A percentile compares a stretch with the other conserved stretches of the same genome.
Conservation (phyloP, 1,140 invertebrate genomes). For the Oscheius sp. region DNA sequence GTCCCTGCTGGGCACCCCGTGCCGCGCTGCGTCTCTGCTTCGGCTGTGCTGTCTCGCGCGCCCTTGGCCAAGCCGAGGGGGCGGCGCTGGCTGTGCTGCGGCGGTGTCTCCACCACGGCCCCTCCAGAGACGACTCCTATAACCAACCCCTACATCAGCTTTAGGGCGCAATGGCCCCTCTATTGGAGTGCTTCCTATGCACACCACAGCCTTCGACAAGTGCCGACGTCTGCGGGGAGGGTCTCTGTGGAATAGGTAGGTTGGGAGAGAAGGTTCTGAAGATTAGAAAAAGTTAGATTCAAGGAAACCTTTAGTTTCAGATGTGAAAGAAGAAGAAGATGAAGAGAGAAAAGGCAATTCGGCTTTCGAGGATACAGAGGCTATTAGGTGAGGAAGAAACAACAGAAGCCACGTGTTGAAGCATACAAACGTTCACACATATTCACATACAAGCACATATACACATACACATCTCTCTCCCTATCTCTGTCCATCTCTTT, state of each 20-base stretch:
- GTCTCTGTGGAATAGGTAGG: no score
- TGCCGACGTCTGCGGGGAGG: background rate
- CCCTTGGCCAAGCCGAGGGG: slow-evolving; percentile 9
- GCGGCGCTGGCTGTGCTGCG: background rate
- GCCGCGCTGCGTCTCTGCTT: background rate
- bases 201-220: background rate
- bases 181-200: background rate
- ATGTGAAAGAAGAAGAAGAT: background rate
- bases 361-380: background rate
- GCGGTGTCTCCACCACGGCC: background rate
- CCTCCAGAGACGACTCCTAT: no score
- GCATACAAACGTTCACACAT: no score
- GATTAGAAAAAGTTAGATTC: no score
- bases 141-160: background rate
- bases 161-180: background rate
- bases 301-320: background rate
- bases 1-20: background rate
- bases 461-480: no score
- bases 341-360: background rate
- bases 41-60: background rate
- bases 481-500: no score
- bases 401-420: no score
- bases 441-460: no score
- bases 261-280: no score
- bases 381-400: no score